Conservation (phyloP, 2,888 invertebrate genomes). For the Drosophila mulleri region DNA sequence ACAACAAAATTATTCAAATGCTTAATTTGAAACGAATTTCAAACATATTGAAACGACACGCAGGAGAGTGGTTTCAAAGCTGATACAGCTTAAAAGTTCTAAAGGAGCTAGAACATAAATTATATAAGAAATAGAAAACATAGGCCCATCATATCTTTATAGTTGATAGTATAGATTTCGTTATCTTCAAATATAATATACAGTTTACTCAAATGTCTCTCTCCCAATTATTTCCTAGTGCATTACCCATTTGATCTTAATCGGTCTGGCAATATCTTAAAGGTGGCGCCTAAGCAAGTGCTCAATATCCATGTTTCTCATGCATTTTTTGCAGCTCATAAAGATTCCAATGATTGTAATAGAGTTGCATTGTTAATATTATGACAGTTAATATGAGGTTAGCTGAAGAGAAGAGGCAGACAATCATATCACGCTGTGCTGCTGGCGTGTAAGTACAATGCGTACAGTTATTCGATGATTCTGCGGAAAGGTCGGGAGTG, state of each 20-base stretch:
- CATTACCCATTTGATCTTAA: not conserved
- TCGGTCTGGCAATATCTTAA: not conserved
- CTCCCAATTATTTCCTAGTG: no score
- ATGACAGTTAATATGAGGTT: constrained; percentile 55
- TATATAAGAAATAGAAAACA: not conserved
- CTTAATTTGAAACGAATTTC: constrained; percentile 67
- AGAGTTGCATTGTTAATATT: constrained; percentile 59
- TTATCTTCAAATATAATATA: no score
- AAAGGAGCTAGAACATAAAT: not conserved
- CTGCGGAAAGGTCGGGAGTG: constrained; percentile 45
- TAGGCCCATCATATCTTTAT: no score
- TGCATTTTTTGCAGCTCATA: not conserved
- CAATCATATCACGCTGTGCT: constrained; percentile 13
- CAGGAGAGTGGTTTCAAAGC: constrained; percentile 20
- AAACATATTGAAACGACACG: constrained; percentile 63
- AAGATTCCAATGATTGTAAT: constrained; percentile 16
- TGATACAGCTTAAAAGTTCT: not conserved
- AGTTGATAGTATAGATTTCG: no score
- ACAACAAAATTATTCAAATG: constrained; percentile 61
- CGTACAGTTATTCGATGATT: constrained; percentile 59
- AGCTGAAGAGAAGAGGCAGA: not conserved
- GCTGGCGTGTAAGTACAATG: constrained; percentile 20
- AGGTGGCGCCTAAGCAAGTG: constrained; percentile 19
- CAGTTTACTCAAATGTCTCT: no score
- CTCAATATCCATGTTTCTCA: not conserved